phyloP scores from a whole-genome alignment of 2,113 vertebrate genomes.

The cat (Felis catus) region DNA sequence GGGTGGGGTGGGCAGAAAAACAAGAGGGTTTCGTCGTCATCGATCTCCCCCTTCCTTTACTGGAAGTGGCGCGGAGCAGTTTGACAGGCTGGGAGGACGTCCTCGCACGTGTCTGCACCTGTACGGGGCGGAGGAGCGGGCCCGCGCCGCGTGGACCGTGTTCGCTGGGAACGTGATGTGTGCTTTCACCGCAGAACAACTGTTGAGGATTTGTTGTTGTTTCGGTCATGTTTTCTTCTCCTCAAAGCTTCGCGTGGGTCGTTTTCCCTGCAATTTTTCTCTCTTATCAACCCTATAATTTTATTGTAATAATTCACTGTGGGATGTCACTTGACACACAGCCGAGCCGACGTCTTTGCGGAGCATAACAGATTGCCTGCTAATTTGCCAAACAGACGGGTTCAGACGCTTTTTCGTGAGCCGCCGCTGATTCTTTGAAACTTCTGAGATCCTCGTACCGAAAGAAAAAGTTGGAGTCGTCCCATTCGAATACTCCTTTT shows the following conservation, averaged over 20 bases:
- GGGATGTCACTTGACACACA: conserved; percentile 66
- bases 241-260: conserved; percentile 6
- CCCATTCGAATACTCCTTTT: neutral
- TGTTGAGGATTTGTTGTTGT: conserved; percentile 18
- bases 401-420: conserved; percentile 31
- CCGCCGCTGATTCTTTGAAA: neutral
- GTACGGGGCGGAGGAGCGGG: rapidly evolving
- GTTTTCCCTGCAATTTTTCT: conserved; percentile 62
- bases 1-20: no score
- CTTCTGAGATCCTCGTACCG: neutral
- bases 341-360: conserved; percentile 42
- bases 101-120: rapidly evolving
- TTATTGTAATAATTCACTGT: conserved; percentile 64
- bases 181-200: neutral
- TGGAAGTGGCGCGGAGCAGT: neutral
- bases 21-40: rapidly evolving
- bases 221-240: conserved; percentile 26
- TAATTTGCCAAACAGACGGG: conserved; percentile 72
- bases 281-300: conserved; percentile 67
- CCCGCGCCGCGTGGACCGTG: rapidly evolving
- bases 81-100: rapidly evolving
- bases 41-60: neutral
- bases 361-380: conserved; percentile 62
- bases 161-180: rapidly evolving
- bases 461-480: neutral